Percentiles rank a stretch among this genome's conserved stretches.
Evolutionary conservation across 1,140 invertebrate genomes (phyloP).

Genomic region (Mercenaria mercenaria): DNA sequence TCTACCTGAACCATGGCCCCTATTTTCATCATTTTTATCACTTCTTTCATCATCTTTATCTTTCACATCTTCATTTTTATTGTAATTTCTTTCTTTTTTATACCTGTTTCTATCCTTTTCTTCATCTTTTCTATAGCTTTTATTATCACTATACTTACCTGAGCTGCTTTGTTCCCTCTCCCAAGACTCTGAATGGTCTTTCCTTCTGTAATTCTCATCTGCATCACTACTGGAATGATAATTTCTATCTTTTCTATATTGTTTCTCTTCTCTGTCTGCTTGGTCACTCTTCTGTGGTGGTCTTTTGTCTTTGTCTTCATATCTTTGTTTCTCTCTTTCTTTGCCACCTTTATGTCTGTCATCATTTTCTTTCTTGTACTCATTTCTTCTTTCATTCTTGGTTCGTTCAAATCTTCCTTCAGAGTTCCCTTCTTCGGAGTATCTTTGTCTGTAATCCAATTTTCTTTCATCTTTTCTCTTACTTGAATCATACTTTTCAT

Average conservation of each 20-base stretch:
- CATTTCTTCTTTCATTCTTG: not conserved
- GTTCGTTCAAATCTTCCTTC: not conserved
- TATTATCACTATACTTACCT: slow-evolving; percentile 25
- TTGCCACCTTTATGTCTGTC: not conserved
- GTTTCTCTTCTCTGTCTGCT: not conserved
- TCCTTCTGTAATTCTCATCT: not conserved
- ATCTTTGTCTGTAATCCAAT: not conserved
- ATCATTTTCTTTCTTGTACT: not conserved
- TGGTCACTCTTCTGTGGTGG: not conserved
- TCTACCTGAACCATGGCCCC: not conserved
- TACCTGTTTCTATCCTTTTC: not conserved
- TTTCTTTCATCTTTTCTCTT: not conserved
- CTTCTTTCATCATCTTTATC: slow-evolving; percentile 17
- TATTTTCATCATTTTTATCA: not conserved
- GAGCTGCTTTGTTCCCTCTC: not conserved
- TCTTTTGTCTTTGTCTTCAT: not conserved
- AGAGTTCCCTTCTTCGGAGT: not conserved
- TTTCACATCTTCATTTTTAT: not conserved
- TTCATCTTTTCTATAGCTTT: not conserved
- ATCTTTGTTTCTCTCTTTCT: not conserved
- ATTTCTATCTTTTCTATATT: not conserved
- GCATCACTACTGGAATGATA: not conserved
- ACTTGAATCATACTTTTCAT: not conserved
- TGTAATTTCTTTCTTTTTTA: not conserved
- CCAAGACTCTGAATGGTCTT: not conserved